Evolutionary conservation across 2,888 invertebrate genomes (phyloP), one percentile per base, ranked within the genome.

Genomic region (Ichneumoninae sp.): DNA sequence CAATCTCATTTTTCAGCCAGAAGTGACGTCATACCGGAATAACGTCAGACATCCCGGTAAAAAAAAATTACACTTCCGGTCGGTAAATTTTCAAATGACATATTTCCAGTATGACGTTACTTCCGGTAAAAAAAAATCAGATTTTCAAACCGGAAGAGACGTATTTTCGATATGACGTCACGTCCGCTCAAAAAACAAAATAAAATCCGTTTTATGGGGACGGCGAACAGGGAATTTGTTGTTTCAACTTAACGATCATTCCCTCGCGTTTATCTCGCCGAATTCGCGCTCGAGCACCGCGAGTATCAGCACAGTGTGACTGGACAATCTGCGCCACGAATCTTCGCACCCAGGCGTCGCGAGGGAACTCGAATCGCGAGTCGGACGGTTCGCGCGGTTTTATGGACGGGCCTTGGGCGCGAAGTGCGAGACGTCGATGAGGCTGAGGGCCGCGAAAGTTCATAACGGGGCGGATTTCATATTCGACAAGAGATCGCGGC

Each of bases 291-390:
- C 47, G 44, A 22, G 40, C 16, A 70, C 66, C 47, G 40, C 22
- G 52, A 69, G 72, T 26, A 36, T 83, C 70, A 66, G 66, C 40
- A 79, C 72, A 71, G 57, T 19, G 30, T 26, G 68, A 33, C 26
- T 40, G 30, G 68, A 62, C 40, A 77, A 80, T 83, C 68, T 80
- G 33, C 57, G 54, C 69, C 62, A 77, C 74, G 77, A 80, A 84
- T 84, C 77, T 84, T 80, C 77, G 80, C 80, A 84, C 80, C 72
- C 83, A 70, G 77, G 52, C 76, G 60, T 83, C 77, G 77, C 80
- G 84, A 80, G 80, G 80, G 77, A 77, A 74, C 69, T 80, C 74
- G 77, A 77, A 80, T 84, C 84, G 77, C 69, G 80, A 69, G 70
- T 65, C 57, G 52, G 69, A 74, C 3, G 40, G 80, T 77, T 71